Base-by-base conservation (phyloP, 2,113 vertebrate genomes). In the Psittacula cyanocephala region DNA sequence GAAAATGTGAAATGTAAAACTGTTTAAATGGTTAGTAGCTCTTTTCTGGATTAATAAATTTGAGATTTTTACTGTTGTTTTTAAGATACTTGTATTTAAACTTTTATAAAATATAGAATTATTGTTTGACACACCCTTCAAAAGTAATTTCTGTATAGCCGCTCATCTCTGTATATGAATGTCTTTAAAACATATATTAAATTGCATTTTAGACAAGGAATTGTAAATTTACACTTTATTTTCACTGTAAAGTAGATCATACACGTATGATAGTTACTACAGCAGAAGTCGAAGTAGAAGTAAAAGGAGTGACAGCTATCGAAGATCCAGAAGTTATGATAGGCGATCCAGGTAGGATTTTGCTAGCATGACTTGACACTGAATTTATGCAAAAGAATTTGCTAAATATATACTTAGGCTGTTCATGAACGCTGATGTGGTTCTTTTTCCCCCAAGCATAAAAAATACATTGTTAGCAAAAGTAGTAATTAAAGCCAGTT, bases 181-280 rank as follows among this genome's bases (percentile, higher is more conserved):
- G 24, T 9, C 35, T 55, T 60, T 60, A 22, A 64, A 57, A 20
- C 17, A 11, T 43, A 4, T 5, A 10, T 52, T 59, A 4, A 46
- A 16, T 7, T 33, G 17, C 15, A 4, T 55, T 87, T 76, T 37
- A 67, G 23, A 17, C 2, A 43, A 69, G 29, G 46, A 63, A 4
- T 12, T 37, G 9, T 65, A 47, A 50, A 14, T 37, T 60, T 69
- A 27, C 63, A 20, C 0, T 47, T 62, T 55, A 43, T 37, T 9
- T 81, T 39, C 81, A 41, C 18, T 82, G 81, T 79, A 31, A 91
- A 98, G 97, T 94, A 99, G 99, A 97, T 99, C 99, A 6, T 97
- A 99, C 91, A 99, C 98, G 0, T 99, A 99, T 1, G 98, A 99
- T 69, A 99, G 99, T 91, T 99, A 99, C 95, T 98, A 99, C 43